A percentile compares a stretch with the other conserved stretches of the same genome.
phyloP scores from a whole-genome alignment of 2,797 vertebrate species.

The Poeciliopsis infans region DNA sequence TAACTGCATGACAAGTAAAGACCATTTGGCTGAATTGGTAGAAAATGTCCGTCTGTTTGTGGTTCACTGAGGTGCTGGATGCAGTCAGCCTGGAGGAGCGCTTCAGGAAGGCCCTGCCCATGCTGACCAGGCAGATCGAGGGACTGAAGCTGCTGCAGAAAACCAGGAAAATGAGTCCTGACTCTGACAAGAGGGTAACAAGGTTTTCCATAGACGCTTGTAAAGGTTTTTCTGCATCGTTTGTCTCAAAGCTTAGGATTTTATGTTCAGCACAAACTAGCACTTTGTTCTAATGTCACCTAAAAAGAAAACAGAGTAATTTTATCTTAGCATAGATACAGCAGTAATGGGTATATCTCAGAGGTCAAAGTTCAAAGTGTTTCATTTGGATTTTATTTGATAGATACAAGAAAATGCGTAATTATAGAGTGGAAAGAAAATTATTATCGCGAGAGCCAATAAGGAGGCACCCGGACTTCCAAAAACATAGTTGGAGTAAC shows the following conservation, averaged over 20 bases:
- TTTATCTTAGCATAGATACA: neutral
- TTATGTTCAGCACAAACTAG: neutral
- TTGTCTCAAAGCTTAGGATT: neutral
- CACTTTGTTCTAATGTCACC: neutral
- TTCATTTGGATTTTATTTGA: neutral
- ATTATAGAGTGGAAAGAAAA: neutral
- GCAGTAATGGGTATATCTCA: neutral
- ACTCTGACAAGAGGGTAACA: conserved; percentile 90
- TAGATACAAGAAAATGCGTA: neutral
- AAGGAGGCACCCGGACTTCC: neutral
- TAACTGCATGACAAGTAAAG: neutral
- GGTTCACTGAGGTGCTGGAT: conserved; percentile 87
- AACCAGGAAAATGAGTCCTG: conserved; percentile 86
- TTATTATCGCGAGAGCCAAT: neutral
- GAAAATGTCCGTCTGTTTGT: neutral
- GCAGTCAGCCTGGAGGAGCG: conserved; percentile 92
- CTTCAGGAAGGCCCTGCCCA: conserved; percentile 91
- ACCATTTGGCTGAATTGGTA: neutral
- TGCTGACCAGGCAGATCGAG: conserved; percentile 94
- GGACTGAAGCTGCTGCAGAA: conserved; percentile 94
- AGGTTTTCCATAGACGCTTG: neutral
- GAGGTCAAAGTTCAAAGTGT: neutral
- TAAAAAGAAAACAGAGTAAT: neutral
- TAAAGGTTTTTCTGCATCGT: neutral
- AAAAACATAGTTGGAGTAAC: neutral